Percentiles rank a stretch among this genome's conserved stretches.
Evolutionary conservation across 1,140 invertebrate species (phyloP).

Genomic region (Dinoponera quadriceps): DNA sequence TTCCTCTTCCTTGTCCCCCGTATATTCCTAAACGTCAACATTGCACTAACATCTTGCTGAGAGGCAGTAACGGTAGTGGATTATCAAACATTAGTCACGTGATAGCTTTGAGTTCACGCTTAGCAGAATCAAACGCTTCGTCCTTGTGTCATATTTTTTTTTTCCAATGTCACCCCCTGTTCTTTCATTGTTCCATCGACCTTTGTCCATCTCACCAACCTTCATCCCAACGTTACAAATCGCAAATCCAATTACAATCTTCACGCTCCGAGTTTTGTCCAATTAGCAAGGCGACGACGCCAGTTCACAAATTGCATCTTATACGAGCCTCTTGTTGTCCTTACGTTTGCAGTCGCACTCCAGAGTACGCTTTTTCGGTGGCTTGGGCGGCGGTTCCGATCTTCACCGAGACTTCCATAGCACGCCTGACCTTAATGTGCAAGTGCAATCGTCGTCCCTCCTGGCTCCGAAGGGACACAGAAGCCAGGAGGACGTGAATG

Average conservation of each 20-base stretch:
- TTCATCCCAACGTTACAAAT: slow-evolving; percentile 13
- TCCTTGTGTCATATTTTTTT: not conserved
- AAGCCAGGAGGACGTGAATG: slow-evolving; percentile 92
- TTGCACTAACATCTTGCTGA: slow-evolving; percentile 23
- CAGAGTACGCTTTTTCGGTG: slow-evolving; percentile 86
- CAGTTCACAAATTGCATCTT: not conserved
- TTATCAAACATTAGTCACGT: slow-evolving; percentile 13
- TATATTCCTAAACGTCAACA: slow-evolving; percentile 29
- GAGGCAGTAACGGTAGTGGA: slow-evolving; percentile 45
- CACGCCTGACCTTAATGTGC: slow-evolving; percentile 92
- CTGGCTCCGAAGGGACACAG: slow-evolving; percentile 87
- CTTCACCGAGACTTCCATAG: slow-evolving; percentile 95
- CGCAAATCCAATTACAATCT: slow-evolving; percentile 17
- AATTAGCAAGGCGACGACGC: slow-evolving; percentile 2
- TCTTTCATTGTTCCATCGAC: no score
- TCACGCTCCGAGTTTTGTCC: slow-evolving; percentile 36
- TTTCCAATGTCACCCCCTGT: no score
- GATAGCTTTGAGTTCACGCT: slow-evolving; percentile 52
- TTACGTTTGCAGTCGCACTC: slow-evolving; percentile 81
- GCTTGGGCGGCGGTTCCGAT: slow-evolving; percentile 86
- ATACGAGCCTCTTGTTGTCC: slow-evolving; percentile 10
- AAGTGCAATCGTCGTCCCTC: slow-evolving; percentile 81
- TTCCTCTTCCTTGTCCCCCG: not conserved
- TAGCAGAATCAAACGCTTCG: slow-evolving; percentile 38
- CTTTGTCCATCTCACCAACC: not conserved